These are phyloP conservation scores for Linyphia triangularis DNA, from an alignment of 2,888 invertebrate species.

Conservation along the genomic window DNA sequence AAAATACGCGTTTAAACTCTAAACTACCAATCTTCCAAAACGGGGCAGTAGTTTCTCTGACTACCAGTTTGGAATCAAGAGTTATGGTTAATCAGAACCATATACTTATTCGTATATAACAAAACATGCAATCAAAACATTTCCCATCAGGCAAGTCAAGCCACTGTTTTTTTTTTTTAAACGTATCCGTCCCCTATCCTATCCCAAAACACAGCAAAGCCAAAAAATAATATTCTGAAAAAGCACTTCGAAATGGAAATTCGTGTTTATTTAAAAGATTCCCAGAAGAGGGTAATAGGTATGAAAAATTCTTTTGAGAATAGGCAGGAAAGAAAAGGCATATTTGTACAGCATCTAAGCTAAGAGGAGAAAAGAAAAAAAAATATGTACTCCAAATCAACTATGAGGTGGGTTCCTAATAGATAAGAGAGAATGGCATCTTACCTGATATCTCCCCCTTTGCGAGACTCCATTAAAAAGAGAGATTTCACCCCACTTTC, in stretches of 20 bases:
- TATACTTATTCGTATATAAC: no score
- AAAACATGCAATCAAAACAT: no score
- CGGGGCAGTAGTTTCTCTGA: no score
- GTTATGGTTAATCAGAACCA: no score
- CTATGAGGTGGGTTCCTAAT: no score
- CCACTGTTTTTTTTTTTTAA: no score
- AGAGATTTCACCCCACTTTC: no score
- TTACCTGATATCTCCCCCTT: conserved; percentile 38
- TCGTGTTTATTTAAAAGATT: neutral
- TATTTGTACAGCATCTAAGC: neutral
- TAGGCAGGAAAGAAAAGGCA: neutral
- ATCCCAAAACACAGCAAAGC: neutral
- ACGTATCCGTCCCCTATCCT: no score
- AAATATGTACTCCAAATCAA: neutral
- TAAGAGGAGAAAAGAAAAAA: neutral
- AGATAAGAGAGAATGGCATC: conserved; percentile 8
- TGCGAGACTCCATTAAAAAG: neutral
- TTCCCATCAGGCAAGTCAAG: no score
- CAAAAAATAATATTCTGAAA: neutral
- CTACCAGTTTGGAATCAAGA: no score
- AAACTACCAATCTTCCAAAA: no score
- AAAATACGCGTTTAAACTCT: no score
- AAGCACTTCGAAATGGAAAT: neutral
- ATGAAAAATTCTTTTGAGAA: neutral
- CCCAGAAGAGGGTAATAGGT: neutral